Evolutionary conservation across 1,140 invertebrate genomes (phyloP).

Genomic region (Nixonia krombeini): DNA sequence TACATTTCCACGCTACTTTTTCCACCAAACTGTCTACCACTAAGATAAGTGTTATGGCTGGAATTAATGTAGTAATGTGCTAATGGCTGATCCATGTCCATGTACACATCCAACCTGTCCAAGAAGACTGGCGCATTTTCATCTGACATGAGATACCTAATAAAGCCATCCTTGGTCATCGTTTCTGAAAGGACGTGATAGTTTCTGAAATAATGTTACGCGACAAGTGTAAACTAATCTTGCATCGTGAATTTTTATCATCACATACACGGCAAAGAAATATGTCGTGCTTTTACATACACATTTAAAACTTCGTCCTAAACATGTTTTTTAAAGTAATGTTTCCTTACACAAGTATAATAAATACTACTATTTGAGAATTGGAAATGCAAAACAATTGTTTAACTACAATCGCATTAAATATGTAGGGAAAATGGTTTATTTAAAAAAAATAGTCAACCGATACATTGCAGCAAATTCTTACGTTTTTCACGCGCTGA

Average conservation of each 20-base stretch:
- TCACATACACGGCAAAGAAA: neutral
- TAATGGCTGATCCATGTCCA: slow-evolving; percentile 99
- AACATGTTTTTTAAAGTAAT: too few relatives aligned
- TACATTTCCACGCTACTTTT: slow-evolving; percentile 99
- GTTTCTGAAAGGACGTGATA: slow-evolving; percentile 71
- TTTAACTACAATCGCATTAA: too few relatives aligned
- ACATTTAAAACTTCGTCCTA: too few relatives aligned
- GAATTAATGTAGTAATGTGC: slow-evolving; percentile 99
- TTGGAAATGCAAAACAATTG: too few relatives aligned
- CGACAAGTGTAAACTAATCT: slow-evolving; percentile 41
- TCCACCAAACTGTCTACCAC: slow-evolving; percentile 96
- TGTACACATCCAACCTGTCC: slow-evolving; percentile 96
- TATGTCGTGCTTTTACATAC: too few relatives aligned
- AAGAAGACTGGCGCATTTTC: slow-evolving; percentile 99
- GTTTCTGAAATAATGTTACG: slow-evolving; percentile 52
- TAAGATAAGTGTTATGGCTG: slow-evolving; percentile 99
- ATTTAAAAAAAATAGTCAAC: too few relatives aligned
- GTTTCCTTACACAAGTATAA: too few relatives aligned
- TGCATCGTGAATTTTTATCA: slow-evolving; percentile 11
- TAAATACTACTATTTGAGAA: too few relatives aligned
- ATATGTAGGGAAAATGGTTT: too few relatives aligned
- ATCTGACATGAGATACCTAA: slow-evolving; percentile 98
- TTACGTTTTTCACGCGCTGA: slow-evolving; percentile 84
- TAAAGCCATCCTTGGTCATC: slow-evolving; percentile 94
- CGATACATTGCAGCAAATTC: too few relatives aligned